A percentile compares a stretch with the other conserved stretches of the same genome.
These are phyloP conservation scores for Smutsia gigantea DNA, from an alignment of 2,797 vertebrate genomes.

Conservation along the genomic window DNA sequence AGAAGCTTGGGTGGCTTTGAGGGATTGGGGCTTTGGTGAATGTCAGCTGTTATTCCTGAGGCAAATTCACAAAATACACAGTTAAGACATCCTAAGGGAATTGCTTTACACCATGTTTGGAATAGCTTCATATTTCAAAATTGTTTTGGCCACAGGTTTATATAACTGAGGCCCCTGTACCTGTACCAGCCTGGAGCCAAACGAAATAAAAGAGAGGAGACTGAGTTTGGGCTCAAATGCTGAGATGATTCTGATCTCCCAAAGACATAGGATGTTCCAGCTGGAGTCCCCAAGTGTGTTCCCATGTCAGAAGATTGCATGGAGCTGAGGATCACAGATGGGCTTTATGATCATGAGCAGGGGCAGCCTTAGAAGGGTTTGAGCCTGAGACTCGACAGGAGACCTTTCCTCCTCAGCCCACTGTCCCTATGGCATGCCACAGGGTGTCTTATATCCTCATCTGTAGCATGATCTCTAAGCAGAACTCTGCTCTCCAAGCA, in stretches of 20 bases:
- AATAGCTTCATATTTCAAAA: conserved; percentile 13
- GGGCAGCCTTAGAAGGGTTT: background rate
- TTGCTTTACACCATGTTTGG: background rate
- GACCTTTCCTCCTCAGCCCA: background rate
- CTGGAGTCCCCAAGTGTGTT: background rate
- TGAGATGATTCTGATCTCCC: background rate
- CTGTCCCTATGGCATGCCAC: background rate
- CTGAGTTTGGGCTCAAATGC: background rate
- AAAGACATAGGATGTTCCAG: background rate
- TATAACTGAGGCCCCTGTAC: background rate
- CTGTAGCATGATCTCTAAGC: background rate
- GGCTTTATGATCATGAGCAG: background rate
- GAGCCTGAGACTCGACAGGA: background rate
- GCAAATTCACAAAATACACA: background rate
- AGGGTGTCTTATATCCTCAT: background rate
- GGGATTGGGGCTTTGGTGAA: background rate
- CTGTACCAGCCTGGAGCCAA: background rate
- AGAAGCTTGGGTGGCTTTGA: background rate
- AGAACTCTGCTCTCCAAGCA: background rate
- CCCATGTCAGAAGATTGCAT: background rate
- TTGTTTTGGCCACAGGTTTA: background rate
- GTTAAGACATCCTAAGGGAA: background rate
- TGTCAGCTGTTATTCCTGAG: background rate
- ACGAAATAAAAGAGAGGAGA: background rate
- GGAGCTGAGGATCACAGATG: background rate